Conservation (phyloP, 2,113 vertebrate species). For the Climacteris rufus region DNA sequence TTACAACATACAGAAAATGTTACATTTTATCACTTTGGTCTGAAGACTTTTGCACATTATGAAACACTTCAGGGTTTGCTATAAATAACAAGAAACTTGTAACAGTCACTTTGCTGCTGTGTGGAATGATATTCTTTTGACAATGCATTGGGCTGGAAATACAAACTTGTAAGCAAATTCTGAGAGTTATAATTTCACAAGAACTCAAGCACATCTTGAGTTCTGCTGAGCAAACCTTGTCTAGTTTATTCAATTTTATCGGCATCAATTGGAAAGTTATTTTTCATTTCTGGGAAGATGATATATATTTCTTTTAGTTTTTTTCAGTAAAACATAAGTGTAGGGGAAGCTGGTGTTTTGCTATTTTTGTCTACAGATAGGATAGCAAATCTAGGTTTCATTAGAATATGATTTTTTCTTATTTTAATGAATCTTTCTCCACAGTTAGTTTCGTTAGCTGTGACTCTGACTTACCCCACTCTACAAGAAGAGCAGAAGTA, state of each 20-base stretch:
- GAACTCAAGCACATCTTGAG: neutral
- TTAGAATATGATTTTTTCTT: neutral
- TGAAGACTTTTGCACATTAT: conserved; percentile 11
- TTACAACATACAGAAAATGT: neutral
- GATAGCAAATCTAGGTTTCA: neutral
- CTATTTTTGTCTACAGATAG: neutral
- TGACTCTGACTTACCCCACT: neutral
- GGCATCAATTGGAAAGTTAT: neutral
- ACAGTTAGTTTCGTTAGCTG: neutral
- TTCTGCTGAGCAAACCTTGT: neutral
- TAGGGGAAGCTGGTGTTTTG: neutral
- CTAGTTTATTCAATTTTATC: neutral
- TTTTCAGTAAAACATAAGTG: neutral
- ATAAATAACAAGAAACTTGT: conserved; percentile 39
- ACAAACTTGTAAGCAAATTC: neutral
- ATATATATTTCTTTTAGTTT: neutral
- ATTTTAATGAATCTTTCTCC: neutral
- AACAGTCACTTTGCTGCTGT: conserved; percentile 18
- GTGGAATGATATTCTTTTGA: conserved; percentile 53
- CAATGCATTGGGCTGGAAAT: conserved; percentile 24
- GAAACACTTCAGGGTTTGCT: conserved; percentile 30
- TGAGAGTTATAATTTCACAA: neutral
- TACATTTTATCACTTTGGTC: neutral
- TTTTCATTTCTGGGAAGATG: neutral
- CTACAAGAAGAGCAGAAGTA: neutral